A percentile compares a stretch with the other conserved stretches of the same genome.
phyloP scores from a whole-genome alignment of 2,113 vertebrate species.

The Pionites leucogaster region DNA sequence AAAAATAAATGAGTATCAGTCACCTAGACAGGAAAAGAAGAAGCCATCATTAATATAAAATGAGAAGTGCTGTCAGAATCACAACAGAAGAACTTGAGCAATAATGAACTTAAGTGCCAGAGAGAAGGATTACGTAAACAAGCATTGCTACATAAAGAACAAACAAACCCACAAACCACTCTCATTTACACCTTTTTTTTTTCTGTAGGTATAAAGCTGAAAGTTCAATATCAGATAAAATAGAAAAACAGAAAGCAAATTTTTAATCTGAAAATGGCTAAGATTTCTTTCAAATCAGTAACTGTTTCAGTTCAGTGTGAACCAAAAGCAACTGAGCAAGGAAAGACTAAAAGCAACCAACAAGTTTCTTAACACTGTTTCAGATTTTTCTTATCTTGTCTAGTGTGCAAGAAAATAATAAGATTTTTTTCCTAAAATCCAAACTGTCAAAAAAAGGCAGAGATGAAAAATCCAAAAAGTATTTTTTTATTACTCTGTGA shows the following conservation, averaged over 20 bases:
- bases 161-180: neutral
- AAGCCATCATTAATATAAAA: neutral
- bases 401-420: neutral
- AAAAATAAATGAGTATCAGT: neutral
- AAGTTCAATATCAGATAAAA: neutral
- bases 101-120: neutral
- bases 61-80: neutral
- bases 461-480: neutral
- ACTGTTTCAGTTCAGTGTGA: neutral
- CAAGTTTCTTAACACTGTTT: neutral
- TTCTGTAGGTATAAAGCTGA: neutral
- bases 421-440: neutral
- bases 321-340: neutral
- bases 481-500: neutral
- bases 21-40: neutral
- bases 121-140: neutral
- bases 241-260: neutral
- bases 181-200: neutral
- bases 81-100: neutral
- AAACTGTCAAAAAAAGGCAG: neutral
- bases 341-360: neutral
- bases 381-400: neutral
- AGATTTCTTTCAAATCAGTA: neutral
- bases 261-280: neutral
- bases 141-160: neutral